A percentile compares a stretch with the other conserved stretches of the same genome.
Evolutionary conservation across 2,113 vertebrate genomes (phyloP).

Genomic region (Crotalus horridus): DNA sequence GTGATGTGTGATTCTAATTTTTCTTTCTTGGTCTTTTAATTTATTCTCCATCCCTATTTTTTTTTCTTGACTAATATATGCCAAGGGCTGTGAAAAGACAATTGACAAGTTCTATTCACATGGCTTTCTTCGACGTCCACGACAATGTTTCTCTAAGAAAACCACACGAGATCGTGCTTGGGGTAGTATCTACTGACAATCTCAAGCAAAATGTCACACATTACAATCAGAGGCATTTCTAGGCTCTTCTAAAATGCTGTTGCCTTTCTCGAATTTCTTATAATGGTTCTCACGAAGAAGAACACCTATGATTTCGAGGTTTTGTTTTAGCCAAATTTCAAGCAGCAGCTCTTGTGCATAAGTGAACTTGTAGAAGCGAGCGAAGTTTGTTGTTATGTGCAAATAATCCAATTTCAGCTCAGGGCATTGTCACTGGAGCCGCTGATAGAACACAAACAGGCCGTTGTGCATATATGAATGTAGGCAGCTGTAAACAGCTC

Average conservation of each 20-base stretch:
- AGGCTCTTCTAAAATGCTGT: not conserved
- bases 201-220: not conserved
- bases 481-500: conserved; percentile 3
- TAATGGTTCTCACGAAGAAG: not conserved
- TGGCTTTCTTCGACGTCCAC: not conserved
- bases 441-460: not conserved
- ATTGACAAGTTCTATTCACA: not conserved
- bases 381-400: not conserved
- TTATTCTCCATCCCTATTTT: not conserved
- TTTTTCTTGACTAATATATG: not conserved
- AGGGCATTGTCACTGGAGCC: not conserved
- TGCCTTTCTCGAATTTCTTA: not conserved
- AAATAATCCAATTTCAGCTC: not conserved
- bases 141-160: not conserved
- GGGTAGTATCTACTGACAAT: not conserved
- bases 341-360: not conserved
- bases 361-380: not conserved
- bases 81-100: not conserved
- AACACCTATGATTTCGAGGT: not conserved
- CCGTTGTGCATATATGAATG: not conserved
- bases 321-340: not conserved
- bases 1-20: not conserved
- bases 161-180: not conserved
- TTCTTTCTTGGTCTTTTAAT: not conserved
- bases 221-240: too few species aligned